These are phyloP conservation scores for Corythornis madagascariensis DNA, from an alignment of 2,113 vertebrate genomes.

Conservation along the genomic window DNA sequence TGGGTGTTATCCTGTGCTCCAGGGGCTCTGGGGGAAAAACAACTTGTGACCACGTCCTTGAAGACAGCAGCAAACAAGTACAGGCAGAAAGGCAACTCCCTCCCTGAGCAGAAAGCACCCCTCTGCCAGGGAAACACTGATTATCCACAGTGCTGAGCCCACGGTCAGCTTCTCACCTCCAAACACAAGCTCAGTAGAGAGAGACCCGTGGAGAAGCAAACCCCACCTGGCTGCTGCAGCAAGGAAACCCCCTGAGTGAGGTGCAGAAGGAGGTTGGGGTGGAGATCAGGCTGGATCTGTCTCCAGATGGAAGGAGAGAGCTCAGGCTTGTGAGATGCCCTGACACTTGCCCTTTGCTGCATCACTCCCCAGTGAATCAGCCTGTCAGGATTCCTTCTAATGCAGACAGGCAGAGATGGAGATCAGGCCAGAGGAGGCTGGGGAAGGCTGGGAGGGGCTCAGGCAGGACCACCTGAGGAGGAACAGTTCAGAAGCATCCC, in stretches of 20 bases:
- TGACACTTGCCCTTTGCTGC: background rate
- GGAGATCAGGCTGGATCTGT: background rate
- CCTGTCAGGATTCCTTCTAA: background rate
- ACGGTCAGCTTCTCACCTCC: background rate
- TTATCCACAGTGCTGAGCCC: background rate
- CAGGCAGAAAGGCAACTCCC: background rate
- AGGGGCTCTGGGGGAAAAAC: background rate
- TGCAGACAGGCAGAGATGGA: background rate
- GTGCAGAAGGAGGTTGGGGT: background rate
- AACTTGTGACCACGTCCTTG: background rate
- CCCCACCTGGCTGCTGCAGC: accelerated
- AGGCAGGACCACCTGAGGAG: background rate
- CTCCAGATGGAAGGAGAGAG: background rate
- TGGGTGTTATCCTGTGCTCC: background rate
- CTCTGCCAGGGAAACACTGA: background rate
- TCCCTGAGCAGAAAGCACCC: background rate
- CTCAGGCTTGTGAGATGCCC: background rate
- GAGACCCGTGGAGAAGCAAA: background rate
- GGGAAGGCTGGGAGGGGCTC: background rate
- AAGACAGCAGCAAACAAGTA: background rate
- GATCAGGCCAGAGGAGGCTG: accelerated
- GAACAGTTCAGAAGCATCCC: background rate
- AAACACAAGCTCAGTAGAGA: background rate
- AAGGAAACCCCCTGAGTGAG: background rate
- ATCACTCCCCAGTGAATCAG: background rate